Evolutionary conservation across 2,113 vertebrate species (phyloP).

Genomic region (Aspiorhynchus laticeps): DNA sequence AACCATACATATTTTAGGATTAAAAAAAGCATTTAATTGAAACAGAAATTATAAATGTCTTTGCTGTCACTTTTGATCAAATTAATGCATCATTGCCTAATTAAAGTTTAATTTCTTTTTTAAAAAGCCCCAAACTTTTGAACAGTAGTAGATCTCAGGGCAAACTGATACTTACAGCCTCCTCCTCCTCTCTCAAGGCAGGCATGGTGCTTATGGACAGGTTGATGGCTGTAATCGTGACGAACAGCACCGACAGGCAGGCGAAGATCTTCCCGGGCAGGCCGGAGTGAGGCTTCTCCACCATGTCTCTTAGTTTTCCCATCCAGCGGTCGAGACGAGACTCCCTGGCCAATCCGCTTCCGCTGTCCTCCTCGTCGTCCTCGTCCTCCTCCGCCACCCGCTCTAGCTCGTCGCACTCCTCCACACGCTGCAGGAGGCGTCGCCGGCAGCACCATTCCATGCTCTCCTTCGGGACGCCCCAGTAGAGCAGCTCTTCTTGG

Average conservation of each 20-base stretch:
- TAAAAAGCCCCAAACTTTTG: not conserved
- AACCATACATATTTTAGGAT: not conserved
- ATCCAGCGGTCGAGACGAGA: slow-evolving; percentile 83
- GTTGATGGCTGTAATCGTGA: slow-evolving; percentile 96
- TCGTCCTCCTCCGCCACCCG: slow-evolving; percentile 83
- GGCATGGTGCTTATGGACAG: slow-evolving; percentile 98
- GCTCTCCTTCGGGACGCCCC: slow-evolving; percentile 93
- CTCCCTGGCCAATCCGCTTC: slow-evolving; percentile 66
- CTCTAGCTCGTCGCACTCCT: slow-evolving; percentile 90
- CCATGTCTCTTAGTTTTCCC: slow-evolving; percentile 93
- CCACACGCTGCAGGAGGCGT: slow-evolving; percentile 89
- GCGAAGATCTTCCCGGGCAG: slow-evolving; percentile 97
- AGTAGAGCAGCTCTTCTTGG: slow-evolving; percentile 95
- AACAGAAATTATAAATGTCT: not conserved
- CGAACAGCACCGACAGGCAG: slow-evolving; percentile 94
- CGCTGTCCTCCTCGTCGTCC: slow-evolving; percentile 72
- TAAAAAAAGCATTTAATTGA: not conserved
- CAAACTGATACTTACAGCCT: slow-evolving; percentile 82
- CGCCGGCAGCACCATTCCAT: slow-evolving; percentile 95
- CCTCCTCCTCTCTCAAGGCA: slow-evolving; percentile 91
- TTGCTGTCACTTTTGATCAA: not conserved
- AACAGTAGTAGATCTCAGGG: not conserved
- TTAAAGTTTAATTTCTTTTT: not conserved
- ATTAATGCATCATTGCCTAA: not conserved
- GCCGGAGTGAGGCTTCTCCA: slow-evolving; percentile 95